Conservation (phyloP, 2,797 vertebrate genomes). For the Rhabdomys pumilio region DNA sequence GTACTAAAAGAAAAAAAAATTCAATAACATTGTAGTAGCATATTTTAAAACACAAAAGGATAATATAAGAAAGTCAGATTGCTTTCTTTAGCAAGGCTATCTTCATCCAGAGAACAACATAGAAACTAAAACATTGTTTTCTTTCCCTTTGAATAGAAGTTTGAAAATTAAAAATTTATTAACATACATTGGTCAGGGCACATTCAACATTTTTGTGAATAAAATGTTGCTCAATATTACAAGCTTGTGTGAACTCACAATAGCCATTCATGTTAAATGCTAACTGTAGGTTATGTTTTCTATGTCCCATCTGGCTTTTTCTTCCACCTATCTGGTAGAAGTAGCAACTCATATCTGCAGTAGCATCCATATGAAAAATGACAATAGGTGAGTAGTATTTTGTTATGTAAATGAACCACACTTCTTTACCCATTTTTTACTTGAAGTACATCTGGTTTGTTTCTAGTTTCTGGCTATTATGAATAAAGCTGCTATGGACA, state of each 20-base stretch:
- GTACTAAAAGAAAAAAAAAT: neutral
- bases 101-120: neutral
- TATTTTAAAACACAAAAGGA: neutral
- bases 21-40: neutral
- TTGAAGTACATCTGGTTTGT: neutral
- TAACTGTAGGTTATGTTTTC: neutral
- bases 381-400: too few relatives aligned
- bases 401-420: neutral
- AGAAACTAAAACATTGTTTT: neutral
- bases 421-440: neutral
- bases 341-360: too few relatives aligned
- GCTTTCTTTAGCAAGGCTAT: neutral
- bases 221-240: neutral
- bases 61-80: neutral
- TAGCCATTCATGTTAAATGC: neutral
- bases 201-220: neutral
- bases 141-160: neutral
- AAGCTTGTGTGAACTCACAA: neutral
- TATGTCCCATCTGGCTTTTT: neutral
- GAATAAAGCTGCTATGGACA: neutral
- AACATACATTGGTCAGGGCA: neutral
- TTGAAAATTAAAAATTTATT: neutral
- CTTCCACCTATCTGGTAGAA: neutral
- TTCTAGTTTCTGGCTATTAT: neutral
- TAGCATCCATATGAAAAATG: neutral